phyloP scores from a whole-genome alignment of 2,797 vertebrate genomes.

The Sciurus carolinensis region DNA sequence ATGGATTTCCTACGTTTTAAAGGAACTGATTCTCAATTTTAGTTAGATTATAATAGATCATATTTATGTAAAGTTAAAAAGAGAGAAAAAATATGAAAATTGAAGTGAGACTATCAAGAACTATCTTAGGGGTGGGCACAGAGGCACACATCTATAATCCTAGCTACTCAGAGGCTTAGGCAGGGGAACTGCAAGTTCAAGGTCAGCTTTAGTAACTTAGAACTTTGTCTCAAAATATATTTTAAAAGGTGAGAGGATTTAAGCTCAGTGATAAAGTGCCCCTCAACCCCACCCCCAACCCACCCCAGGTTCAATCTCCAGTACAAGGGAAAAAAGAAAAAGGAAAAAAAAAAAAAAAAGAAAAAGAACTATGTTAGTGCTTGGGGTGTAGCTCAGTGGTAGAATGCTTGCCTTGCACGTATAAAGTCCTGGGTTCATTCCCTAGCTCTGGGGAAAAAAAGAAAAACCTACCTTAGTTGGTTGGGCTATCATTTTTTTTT shows the following conservation, averaged over 20 bases:
- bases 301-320: not conserved
- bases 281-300: too few species aligned
- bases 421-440: not conserved
- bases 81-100: constrained; percentile 57
- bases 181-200: not conserved
- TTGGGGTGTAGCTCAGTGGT: not conserved
- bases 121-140: not conserved
- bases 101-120: constrained; percentile 60
- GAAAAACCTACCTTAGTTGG: not conserved
- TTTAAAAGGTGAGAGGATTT: not conserved
- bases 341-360: too few species aligned
- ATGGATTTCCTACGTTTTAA: constrained; percentile 40
- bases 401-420: not conserved
- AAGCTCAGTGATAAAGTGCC: not conserved
- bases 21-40: constrained; percentile 57
- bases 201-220: not conserved
- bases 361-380: not conserved
- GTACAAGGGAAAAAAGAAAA: not conserved
- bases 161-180: not conserved
- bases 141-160: too few species aligned
- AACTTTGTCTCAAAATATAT: not conserved
- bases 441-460: not conserved
- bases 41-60: not conserved
- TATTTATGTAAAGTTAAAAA: constrained; percentile 51
- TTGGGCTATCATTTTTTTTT: constrained; percentile 52